phyloP scores from a whole-genome alignment of 2,888 invertebrate species.

The Panzeria rudis region DNA sequence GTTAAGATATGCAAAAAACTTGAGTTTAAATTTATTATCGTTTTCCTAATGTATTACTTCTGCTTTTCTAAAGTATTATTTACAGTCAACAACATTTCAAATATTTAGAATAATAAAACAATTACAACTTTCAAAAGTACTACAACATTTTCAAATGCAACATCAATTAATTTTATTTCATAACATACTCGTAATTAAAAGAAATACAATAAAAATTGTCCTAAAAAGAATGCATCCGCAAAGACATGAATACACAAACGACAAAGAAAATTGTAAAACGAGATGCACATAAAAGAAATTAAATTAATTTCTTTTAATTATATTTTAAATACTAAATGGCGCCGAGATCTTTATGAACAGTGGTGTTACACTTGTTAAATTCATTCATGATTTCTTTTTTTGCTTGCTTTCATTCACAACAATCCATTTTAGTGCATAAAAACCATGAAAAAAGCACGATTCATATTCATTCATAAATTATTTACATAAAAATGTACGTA shows the following conservation, averaged over 20 bases:
- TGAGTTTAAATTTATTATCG: no score
- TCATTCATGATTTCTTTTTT: constrained; percentile 14
- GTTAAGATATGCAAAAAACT: no score
- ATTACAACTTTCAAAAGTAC: neutral
- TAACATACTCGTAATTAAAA: neutral
- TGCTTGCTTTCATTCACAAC: constrained; percentile 7
- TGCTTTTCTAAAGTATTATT: neutral
- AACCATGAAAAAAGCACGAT: constrained; percentile 51
- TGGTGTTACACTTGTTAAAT: constrained; percentile 52
- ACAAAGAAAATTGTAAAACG: constrained; percentile 3
- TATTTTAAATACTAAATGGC: constrained; percentile 62
- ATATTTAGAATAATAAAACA: neutral
- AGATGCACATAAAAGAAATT: constrained; percentile 46
- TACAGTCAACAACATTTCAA: neutral
- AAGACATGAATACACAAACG: no score
- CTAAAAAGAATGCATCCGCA: constrained; percentile 8
- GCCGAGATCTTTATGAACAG: constrained; percentile 60
- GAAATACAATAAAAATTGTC: constrained; percentile 20
- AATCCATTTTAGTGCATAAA: constrained; percentile 8
- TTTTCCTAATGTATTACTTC: no score
- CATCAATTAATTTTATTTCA: constrained; percentile 47
- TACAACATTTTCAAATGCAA: constrained; percentile 12
- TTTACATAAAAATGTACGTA: constrained; percentile 12
- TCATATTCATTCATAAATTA: constrained; percentile 70
- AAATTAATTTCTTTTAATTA: constrained; percentile 61